Percentiles rank a stretch among this genome's conserved stretches.
These are phyloP conservation scores for Enteromius treurensis DNA, from an alignment of 2,797 vertebrate genomes.

Conservation along the genomic window DNA sequence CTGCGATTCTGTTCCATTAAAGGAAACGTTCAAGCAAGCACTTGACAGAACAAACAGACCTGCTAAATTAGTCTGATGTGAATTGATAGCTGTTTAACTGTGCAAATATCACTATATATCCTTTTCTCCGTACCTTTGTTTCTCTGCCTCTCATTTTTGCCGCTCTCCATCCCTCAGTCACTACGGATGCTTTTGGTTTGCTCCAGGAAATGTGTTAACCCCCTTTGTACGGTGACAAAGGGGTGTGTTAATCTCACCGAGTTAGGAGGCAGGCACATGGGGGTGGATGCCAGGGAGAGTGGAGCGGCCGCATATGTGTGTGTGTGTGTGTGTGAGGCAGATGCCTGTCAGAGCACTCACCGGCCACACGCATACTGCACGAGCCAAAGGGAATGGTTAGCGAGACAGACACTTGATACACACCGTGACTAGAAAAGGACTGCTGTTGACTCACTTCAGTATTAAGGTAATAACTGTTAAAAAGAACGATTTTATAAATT, in stretches of 20 bases:
- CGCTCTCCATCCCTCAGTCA: slow-evolving; percentile 26
- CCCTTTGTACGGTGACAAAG: slow-evolving; percentile 79
- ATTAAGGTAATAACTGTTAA: slow-evolving; percentile 41
- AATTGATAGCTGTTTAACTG: background rate
- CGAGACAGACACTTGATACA: slow-evolving; percentile 18
- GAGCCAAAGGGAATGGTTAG: slow-evolving; percentile 37
- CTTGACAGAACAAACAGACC: slow-evolving; percentile 2
- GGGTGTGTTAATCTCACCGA: slow-evolving; percentile 74
- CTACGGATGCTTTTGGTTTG: slow-evolving; percentile 45
- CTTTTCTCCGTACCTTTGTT: background rate
- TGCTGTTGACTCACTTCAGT: background rate
- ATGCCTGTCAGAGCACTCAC: slow-evolving; percentile 44
- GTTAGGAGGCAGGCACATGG: slow-evolving; percentile 72
- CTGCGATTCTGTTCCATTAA: slow-evolving; percentile 2
- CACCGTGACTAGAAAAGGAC: background rate
- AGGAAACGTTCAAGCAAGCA: background rate
- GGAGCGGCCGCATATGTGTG: slow-evolving; percentile 24
- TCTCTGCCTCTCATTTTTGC: background rate
- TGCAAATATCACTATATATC: background rate
- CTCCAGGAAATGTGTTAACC: slow-evolving; percentile 74
- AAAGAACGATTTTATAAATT: background rate
- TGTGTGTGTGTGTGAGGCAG: slow-evolving; percentile 25
- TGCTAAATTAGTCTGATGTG: background rate
- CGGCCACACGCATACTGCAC: slow-evolving; percentile 35
- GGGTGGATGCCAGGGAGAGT: slow-evolving; percentile 51